phyloP scores from a whole-genome alignment of 2,797 vertebrate genomes.

The Trachurus trachurus region DNA sequence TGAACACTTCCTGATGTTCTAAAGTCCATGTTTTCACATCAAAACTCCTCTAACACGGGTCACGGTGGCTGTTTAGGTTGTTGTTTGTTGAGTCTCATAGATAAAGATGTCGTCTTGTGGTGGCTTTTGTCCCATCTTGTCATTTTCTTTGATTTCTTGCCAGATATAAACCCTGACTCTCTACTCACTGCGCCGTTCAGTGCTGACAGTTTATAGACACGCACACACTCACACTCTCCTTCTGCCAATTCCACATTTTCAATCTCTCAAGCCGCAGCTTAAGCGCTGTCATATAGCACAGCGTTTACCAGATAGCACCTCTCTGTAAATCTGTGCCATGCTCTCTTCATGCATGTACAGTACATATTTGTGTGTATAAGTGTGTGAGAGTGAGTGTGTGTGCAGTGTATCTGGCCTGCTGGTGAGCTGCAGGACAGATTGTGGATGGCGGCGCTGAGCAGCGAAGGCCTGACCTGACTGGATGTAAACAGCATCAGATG shows the following conservation, averaged over 20 bases:
- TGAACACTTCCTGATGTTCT: no score
- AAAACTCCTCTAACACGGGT: no score
- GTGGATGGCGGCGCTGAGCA: slow-evolving; percentile 22
- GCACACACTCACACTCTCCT: not conserved
- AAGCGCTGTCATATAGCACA: not conserved
- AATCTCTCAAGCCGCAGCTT: not conserved
- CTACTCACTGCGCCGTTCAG: not conserved
- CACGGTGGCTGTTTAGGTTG: not conserved
- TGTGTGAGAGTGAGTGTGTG: not conserved
- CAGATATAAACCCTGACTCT: not conserved
- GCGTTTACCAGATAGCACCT: not conserved
- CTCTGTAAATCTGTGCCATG: not conserved
- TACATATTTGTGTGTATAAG: not conserved
- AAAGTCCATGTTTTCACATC: no score
- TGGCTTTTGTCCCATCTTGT: not conserved
- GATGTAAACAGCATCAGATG: slow-evolving; percentile 73
- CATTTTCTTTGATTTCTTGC: not conserved
- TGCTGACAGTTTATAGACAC: not conserved
- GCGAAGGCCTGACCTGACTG: slow-evolving; percentile 60
- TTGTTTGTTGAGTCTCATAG: not conserved
- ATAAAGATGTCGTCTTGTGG: not conserved
- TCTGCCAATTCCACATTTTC: not conserved
- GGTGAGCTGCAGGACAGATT: slow-evolving; percentile 23
- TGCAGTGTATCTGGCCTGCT: slow-evolving; percentile 32
- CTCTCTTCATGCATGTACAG: not conserved